Conservation (phyloP, 2,888 invertebrate genomes). For the Agonum fuliginosum region DNA sequence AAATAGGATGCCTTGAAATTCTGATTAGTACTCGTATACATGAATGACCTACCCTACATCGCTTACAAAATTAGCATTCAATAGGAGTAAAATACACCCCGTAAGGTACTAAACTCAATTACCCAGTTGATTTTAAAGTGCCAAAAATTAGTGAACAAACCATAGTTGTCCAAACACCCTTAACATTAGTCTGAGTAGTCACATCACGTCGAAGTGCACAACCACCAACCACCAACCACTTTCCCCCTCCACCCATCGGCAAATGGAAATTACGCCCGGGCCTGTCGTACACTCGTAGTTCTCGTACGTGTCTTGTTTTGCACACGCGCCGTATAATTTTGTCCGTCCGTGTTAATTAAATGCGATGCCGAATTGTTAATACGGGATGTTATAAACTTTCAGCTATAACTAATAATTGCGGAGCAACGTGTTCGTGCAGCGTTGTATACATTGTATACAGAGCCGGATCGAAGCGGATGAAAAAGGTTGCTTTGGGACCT, state of each 20-base stretch:
- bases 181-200: conserved; percentile 6
- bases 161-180: not conserved
- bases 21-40: too few species aligned
- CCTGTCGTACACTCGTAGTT: conserved; percentile 44
- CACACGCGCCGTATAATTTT: conserved; percentile 55
- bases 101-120: too few species aligned
- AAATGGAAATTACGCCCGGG: conserved; percentile 48
- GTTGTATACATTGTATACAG: not conserved
- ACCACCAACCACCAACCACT: not conserved
- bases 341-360: conserved; percentile 56
- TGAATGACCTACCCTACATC: too few species aligned
- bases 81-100: too few species aligned
- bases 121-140: not conserved
- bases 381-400: conserved; percentile 54
- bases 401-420: conserved; percentile 55
- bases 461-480: not conserved
- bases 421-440: not conserved
- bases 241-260: not conserved
- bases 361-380: conserved; percentile 58
- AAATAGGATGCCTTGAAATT: too few species aligned
- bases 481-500: too few species aligned
- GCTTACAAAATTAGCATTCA: too few species aligned
- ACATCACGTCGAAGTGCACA: conserved; percentile 38
- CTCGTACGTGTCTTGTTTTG: conserved; percentile 57
- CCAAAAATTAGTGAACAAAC: not conserved